Conservation (phyloP, 2,888 invertebrate genomes). For the Papilio protenor region DNA sequence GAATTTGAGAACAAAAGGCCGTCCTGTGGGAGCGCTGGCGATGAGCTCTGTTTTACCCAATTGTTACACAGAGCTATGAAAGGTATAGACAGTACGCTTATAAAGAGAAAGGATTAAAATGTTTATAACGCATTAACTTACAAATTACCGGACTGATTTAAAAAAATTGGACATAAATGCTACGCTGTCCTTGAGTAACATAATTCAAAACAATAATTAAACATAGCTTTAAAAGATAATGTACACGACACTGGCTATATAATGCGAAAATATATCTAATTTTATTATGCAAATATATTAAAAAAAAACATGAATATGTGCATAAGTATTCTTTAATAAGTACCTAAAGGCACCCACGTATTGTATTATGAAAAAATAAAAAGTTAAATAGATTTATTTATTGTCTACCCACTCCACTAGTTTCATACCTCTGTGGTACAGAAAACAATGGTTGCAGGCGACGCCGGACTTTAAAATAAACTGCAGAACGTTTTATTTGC, state of each 20-base stretch:
- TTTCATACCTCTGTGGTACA: slow-evolving; percentile 20
- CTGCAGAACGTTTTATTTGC: slow-evolving; percentile 64
- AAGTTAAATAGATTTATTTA: not conserved
- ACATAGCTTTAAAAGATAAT: too few species aligned
- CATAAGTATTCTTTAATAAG: too few species aligned
- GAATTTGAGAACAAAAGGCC: slow-evolving; percentile 30
- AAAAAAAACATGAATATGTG: too few species aligned
- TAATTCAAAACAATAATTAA: not conserved
- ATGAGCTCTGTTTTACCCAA: slow-evolving; percentile 20
- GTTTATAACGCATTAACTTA: not conserved
- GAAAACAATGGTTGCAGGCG: slow-evolving; percentile 66
- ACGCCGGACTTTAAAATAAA: slow-evolving; percentile 59
- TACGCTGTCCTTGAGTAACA: not conserved
- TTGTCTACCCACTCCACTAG: not conserved
- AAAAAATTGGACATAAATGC: not conserved
- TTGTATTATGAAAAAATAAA: not conserved
- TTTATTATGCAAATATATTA: too few species aligned
- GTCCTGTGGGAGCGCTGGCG: slow-evolving; percentile 22
- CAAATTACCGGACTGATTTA: not conserved
- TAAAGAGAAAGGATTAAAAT: too few species aligned
- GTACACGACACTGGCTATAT: too few species aligned
- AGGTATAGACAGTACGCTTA: not conserved
- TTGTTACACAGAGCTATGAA: slow-evolving; percentile 7
- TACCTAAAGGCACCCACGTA: too few species aligned
- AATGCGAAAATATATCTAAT: too few species aligned